Evolutionary conservation across 37 sponge, comb jelly and placozoan species (phyloP).

Genomic region (Diacarnus erythraeanus): DNA sequence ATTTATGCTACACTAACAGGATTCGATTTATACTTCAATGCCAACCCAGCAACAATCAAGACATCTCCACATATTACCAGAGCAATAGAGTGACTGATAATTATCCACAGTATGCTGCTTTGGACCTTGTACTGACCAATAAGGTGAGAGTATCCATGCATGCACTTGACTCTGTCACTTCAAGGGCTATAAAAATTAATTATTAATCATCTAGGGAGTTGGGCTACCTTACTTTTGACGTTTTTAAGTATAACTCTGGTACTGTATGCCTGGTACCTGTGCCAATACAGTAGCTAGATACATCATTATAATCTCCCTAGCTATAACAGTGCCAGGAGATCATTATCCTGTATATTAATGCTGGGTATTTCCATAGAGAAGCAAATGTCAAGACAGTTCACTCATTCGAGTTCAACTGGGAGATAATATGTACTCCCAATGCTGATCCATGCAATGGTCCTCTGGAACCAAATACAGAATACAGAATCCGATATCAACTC

Average conservation of each 20-base stretch:
- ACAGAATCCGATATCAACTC: constrained; percentile 31
- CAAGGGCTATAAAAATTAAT: too few relatives aligned
- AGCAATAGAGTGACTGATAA: background rate
- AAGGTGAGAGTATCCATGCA: background rate
- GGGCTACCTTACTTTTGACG: too few relatives aligned
- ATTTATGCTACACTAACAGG: too few relatives aligned
- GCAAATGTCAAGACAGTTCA: background rate
- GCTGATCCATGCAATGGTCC: constrained; percentile 64
- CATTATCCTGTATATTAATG: background rate
- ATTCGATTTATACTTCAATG: background rate
- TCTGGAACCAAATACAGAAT: constrained; percentile 35
- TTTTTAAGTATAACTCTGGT: background rate
- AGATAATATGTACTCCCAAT: constrained; percentile 20
- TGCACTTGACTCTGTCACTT: too few relatives aligned
- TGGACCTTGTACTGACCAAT: background rate
- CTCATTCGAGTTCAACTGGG: background rate
- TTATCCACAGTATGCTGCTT: background rate
- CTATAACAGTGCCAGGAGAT: too few relatives aligned
- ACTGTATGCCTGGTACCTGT: background rate
- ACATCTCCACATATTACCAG: background rate
- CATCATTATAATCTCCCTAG: too few relatives aligned
- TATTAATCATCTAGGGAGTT: too few relatives aligned
- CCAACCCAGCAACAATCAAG: background rate
- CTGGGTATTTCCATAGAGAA: background rate
- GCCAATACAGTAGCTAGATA: too few relatives aligned